Evolutionary conservation across 2,888 invertebrate species (phyloP), one percentile per base, ranked within the genome.

Genomic region (Rhimphoctona megacephalus): DNA sequence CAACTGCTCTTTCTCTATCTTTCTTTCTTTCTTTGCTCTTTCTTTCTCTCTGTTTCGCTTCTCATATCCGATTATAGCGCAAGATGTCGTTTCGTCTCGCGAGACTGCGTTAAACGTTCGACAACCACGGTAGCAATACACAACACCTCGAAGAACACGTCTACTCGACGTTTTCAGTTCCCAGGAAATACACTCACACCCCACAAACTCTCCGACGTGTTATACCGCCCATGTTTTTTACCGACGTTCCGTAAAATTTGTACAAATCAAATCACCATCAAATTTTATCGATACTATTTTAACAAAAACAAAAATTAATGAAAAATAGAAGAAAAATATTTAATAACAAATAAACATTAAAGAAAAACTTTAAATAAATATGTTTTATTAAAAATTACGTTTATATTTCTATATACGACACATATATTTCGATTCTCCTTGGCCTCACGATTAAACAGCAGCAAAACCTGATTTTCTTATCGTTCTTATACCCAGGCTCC

Each of bases 381-480:
- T n/a, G 49, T n/a, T 49, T 49, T 19, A 19, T 19, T 6, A 49
- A 19, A n/a, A 49, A 46, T n/a, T 5, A 17, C 19, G 4, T 17
- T 19, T 49, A 17, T 49, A 49, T 49, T 17, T 17, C 17, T 17
- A 49, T 49, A 17, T 17, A 14, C 43, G 49, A 19, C 6, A n/a
- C 1, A 19, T 19, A 6, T 19, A 7, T 49, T 49, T 49, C 19
- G 5, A 0, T 19, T 7, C 4, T 17, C 19, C 1, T 19, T 7
- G 49, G 1, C 19, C 5, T 19, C 19, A 17, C 19, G 49, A 2
- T 49, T 49, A 19, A 49, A n/a, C 49, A n/a, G 49, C 19, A 77
- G 36, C 39, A 73, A 81, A 81, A 77, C 81, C 76, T 85, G 80
- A 81, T 81, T 81, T 67, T 46, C 76, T 81, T 80, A 46, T 70